A percentile compares a stretch with the other conserved stretches of the same genome.
Evolutionary conservation across 2,797 vertebrate genomes (phyloP).

Genomic region (Balearica regulorum): DNA sequence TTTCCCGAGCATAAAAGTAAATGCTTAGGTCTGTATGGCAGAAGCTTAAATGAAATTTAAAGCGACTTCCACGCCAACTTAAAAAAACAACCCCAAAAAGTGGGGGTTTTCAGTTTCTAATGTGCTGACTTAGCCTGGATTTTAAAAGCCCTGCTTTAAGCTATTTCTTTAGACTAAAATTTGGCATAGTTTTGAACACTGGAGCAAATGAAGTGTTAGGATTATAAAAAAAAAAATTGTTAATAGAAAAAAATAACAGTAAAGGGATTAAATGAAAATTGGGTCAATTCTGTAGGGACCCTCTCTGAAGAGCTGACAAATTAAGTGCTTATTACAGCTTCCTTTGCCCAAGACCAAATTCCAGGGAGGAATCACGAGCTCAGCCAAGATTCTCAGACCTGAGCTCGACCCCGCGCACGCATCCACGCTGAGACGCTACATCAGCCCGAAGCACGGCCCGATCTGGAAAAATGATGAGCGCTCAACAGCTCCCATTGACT

Average conservation of each 20-base stretch:
- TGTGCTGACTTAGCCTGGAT: slow-evolving; percentile 26
- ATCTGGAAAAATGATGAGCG: rapidly evolving
- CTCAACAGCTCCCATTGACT: neutral
- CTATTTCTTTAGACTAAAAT: neutral
- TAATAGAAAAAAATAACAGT: neutral
- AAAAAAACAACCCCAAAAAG: neutral
- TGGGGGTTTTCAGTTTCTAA: neutral
- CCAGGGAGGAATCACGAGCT: neutral
- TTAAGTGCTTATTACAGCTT: neutral
- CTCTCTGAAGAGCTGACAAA: slow-evolving; percentile 10
- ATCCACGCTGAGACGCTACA: neutral
- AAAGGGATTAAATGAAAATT: neutral
- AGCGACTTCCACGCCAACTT: neutral
- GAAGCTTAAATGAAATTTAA: slow-evolving; percentile 47
- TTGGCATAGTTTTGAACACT: neutral
- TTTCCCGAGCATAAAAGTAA: slow-evolving; percentile 33
- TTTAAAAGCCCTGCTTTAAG: slow-evolving; percentile 9
- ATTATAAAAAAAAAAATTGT: neutral
- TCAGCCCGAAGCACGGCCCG: neutral
- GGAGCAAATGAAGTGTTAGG: neutral
- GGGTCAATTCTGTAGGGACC: neutral
- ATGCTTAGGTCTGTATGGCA: slow-evolving; percentile 26
- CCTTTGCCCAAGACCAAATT: neutral
- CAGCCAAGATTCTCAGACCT: slow-evolving; percentile 7
- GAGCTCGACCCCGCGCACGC: neutral